Base-by-base conservation (phyloP, 1,140 invertebrate genomes). In the Aphis gossypii region DNA sequence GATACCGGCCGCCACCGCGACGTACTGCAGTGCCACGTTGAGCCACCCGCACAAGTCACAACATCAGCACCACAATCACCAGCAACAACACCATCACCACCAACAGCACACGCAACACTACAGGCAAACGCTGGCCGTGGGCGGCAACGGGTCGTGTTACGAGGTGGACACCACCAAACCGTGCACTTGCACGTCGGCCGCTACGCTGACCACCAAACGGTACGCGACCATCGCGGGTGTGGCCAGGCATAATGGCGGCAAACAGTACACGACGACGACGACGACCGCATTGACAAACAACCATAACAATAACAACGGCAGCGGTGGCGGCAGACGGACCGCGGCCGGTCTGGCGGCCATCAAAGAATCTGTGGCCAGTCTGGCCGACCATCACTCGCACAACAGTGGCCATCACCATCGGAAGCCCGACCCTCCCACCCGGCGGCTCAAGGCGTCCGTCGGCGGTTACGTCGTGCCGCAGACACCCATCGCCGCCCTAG, bases 191-290 rank as follows among this genome's bases (percentile, higher is more conserved):
- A 41, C 92, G 82, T 82, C 91, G 44, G 60, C 60, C 30, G 11
- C 35, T 11, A 46, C 60, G 1, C 38, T 82, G 92, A 83, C 76
- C 76, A 93, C 92, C 14, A 93, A 86, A 56, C 92, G 92, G 48
- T 93, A 93, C 82, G 92, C 92, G 35, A 93, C 92, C 25, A 93
- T 93, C 4, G 92, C 92, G 2, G 92, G 92, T 25, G 92, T 93
- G 48, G 76, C 92, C 76, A 56, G 92, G 48, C 92, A 86, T 82
- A 86, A 93, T 82, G 92, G 92, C 7, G 90, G 90, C 68, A 92
- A 92, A 92, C 68, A 54, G 23, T 93, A 84, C 48, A 93, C 76
- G 76, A 82, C 90, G 0, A 76, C 92, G 44, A 46, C 92, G 44
- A 48, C 82, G 46, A 54, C 91, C n/a, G 14, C 92, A 35, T n/a